phyloP scores from a whole-genome alignment of 2,797 vertebrate genomes.

The Periophthalmus magnuspinnatus region DNA sequence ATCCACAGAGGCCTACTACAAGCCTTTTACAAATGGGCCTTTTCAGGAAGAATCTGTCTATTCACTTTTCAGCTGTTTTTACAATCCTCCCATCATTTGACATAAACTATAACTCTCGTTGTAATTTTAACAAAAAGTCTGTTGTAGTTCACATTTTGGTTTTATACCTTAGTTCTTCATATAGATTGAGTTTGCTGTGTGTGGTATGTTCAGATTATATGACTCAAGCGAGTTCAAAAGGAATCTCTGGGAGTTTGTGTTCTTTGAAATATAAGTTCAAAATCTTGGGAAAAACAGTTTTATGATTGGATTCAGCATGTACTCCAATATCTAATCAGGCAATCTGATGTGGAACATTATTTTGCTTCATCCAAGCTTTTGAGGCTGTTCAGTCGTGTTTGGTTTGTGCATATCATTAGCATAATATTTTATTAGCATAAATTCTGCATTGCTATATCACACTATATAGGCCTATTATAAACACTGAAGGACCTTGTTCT shows the following conservation, averaged over 20 bases:
- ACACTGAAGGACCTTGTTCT: no score
- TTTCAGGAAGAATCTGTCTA: conserved; percentile 45
- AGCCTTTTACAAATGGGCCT: conserved; percentile 38
- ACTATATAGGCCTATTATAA: no score
- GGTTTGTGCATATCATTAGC: neutral
- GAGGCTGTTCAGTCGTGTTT: neutral
- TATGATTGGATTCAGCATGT: neutral
- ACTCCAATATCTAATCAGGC: neutral
- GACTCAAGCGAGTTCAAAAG: neutral
- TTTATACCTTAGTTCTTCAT: neutral
- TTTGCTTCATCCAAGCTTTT: neutral
- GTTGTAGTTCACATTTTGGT: neutral
- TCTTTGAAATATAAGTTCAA: neutral
- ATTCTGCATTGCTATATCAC: no score
- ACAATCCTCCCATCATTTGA: neutral
- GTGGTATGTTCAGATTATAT: neutral
- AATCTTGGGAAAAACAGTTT: neutral
- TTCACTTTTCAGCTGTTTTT: conserved; percentile 26
- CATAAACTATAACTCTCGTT: neutral
- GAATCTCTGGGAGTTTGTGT: neutral
- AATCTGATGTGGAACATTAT: neutral
- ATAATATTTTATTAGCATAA: neutral
- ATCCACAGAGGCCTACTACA: conserved; percentile 15
- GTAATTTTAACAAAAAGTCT: neutral
- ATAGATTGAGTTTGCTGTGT: neutral